phyloP scores from a whole-genome alignment of 2,797 vertebrate genomes.

The Falco columbarius region DNA sequence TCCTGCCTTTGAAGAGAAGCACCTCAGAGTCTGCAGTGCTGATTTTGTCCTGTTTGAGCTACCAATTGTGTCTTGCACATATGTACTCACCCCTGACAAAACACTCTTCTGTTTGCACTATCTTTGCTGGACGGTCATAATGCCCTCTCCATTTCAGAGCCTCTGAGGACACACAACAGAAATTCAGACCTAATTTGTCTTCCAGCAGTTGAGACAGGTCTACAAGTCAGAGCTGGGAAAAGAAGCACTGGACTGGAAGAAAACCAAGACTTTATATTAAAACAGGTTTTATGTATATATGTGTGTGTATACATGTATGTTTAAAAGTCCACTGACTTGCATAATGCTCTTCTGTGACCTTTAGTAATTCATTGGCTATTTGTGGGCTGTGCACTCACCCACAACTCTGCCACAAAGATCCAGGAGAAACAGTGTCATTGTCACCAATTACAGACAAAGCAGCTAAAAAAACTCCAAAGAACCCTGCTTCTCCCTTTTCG shows the following conservation, averaged over 20 bases:
- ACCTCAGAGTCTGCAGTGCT: not conserved
- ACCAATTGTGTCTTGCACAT: not conserved
- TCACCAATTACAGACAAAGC: not conserved
- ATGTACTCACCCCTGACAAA: not conserved
- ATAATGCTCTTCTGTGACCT: not conserved
- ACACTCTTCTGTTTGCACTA: not conserved
- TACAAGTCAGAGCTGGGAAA: not conserved
- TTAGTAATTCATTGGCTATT: not conserved
- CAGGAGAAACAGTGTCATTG: not conserved
- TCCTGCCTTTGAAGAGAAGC: not conserved
- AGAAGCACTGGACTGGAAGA: not conserved
- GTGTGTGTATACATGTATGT: fast-evolving
- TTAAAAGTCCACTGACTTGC: not conserved
- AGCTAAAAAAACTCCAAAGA: not conserved
- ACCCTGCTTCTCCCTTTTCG: not conserved
- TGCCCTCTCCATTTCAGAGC: not conserved
- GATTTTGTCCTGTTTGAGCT: conserved; percentile 10
- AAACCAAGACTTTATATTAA: not conserved
- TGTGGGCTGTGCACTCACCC: not conserved
- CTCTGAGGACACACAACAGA: not conserved
- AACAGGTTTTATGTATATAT: not conserved
- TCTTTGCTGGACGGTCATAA: not conserved
- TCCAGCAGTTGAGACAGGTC: not conserved
- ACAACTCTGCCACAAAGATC: not conserved
- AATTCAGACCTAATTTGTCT: not conserved